phyloP scores from a whole-genome alignment of 2,113 vertebrate species.

The Petrocephalus microphthalmus region DNA sequence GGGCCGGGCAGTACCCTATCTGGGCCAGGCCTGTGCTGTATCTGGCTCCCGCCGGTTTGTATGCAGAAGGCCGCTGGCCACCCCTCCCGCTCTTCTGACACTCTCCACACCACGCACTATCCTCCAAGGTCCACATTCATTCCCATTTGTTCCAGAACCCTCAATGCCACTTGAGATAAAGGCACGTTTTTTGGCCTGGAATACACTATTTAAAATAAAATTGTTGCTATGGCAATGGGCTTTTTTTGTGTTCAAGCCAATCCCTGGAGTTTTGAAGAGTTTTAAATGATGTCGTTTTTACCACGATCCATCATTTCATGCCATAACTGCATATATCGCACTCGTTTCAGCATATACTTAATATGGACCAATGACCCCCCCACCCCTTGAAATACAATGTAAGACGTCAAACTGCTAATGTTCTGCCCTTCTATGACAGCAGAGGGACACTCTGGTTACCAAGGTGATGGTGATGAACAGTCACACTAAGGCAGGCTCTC shows the following conservation, averaged over 20 bases:
- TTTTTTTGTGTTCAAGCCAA: neutral
- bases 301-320: neutral
- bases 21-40: neutral
- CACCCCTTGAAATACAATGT: too few relatives aligned
- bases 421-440: too few relatives aligned
- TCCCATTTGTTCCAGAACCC: neutral
- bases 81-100: neutral
- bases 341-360: neutral
- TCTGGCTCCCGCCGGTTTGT: neutral
- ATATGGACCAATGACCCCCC: neutral
- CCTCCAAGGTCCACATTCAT: neutral
- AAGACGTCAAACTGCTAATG: too few relatives aligned
- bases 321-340: neutral
- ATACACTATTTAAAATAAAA: neutral
- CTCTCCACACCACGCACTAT: neutral
- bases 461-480: neutral
- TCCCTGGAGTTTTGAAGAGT: neutral
- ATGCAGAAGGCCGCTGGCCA: neutral
- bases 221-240: neutral
- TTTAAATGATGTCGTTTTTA: neutral
- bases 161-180: neutral
- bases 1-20: neutral
- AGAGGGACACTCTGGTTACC: neutral
- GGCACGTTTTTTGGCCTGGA: neutral
- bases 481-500: neutral